Evolutionary conservation across 2,797 vertebrate species (phyloP).

Genomic region (Phalanger gymnotis): DNA sequence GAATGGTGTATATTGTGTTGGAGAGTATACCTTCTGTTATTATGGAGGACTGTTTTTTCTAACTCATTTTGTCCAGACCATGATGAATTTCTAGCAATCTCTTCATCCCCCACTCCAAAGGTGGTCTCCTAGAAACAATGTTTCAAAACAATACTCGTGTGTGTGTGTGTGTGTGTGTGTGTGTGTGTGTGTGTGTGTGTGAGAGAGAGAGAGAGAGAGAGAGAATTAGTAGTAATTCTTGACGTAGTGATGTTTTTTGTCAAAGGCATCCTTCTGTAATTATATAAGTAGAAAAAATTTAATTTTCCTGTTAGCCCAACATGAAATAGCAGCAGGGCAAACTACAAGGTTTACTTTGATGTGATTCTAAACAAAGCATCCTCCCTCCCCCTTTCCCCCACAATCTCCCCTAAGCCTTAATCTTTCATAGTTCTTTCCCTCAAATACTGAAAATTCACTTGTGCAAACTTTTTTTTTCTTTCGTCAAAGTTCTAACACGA

Average conservation of each 20-base stretch:
- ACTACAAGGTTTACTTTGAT: background rate
- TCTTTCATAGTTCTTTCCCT: background rate
- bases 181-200: background rate
- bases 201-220: too few species aligned
- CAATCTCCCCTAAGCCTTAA: background rate
- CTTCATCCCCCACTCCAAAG: background rate
- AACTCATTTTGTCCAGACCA: conserved; percentile 51
- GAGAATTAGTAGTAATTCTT: background rate
- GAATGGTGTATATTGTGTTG: conserved; percentile 8
- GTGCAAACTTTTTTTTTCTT: background rate
- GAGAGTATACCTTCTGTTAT: conserved; percentile 9
- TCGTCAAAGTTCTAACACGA: background rate
- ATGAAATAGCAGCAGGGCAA: background rate
- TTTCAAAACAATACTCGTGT: background rate
- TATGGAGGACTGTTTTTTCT: conserved; percentile 23
- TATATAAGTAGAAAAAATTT: background rate
- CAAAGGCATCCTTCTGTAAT: background rate
- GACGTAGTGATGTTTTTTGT: background rate
- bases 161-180: background rate
- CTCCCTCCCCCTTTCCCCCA: background rate
- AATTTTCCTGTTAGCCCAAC: background rate
- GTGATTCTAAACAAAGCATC: background rate
- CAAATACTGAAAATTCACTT: background rate
- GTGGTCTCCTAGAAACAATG: conserved; percentile 48
- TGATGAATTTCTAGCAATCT: background rate